Conservation (phyloP, 2,113 vertebrate species). For the Vulpes vulpes region DNA sequence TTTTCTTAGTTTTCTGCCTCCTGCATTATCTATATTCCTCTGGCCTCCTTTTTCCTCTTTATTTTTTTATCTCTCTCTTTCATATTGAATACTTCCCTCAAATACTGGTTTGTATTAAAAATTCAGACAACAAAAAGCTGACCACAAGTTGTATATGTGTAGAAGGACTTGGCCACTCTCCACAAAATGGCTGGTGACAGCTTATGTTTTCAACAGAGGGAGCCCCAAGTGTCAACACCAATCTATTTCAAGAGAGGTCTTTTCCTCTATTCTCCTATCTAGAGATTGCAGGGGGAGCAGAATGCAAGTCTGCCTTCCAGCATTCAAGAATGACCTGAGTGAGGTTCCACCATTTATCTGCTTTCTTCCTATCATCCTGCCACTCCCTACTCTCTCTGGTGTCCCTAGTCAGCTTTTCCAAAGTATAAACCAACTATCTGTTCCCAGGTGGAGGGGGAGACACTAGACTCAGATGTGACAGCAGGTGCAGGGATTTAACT, state of each 20-base stretch:
- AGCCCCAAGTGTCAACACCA: background rate
- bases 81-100: background rate
- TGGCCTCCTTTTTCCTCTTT: background rate
- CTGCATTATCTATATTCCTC: background rate
- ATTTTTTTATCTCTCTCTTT: slow-evolving; percentile 24
- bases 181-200: rapidly evolving
- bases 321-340: background rate
- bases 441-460: background rate
- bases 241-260: background rate
- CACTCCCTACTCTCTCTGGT: background rate
- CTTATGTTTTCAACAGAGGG: rapidly evolving
- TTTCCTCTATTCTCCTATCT: background rate
- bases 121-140: background rate
- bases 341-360: background rate
- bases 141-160: too few species aligned
- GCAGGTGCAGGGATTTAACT: background rate
- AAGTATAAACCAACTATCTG: background rate
- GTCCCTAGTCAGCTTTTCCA: background rate
- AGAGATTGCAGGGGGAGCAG: background rate
- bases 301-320: too few species aligned
- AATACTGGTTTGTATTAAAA: background rate
- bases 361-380: too few species aligned
- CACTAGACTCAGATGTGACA: rapidly evolving
- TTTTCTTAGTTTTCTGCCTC: background rate
- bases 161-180: background rate